phyloP scores from a whole-genome alignment of 2,797 vertebrate genomes.

The Dipus sagitta region DNA sequence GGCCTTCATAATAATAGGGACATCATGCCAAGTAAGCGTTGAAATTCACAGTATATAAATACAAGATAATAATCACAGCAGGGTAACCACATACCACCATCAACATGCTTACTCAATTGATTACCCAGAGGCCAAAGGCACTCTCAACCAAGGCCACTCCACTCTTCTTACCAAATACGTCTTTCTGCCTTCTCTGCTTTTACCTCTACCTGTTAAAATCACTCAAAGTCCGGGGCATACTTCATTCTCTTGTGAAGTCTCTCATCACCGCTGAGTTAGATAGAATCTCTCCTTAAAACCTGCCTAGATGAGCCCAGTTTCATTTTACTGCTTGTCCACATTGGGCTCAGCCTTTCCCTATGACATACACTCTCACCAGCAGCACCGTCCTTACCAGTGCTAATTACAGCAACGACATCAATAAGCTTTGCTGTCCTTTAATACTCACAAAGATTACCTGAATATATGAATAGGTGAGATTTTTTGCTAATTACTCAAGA shows the following conservation, averaged over 20 bases:
- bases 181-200: not conserved
- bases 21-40: slow-evolving; percentile 71
- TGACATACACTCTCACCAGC: not conserved
- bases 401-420: not conserved
- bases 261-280: not conserved
- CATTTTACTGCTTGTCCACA: not conserved
- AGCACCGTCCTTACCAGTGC: not conserved
- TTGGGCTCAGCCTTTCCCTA: not conserved
- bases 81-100: slow-evolving; percentile 28
- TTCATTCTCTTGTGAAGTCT: not conserved
- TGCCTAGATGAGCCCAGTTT: not conserved
- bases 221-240: not conserved
- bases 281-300: not conserved
- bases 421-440: not conserved
- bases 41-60: slow-evolving; percentile 69
- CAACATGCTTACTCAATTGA: slow-evolving; percentile 62
- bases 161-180: slow-evolving; percentile 12
- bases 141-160: not conserved
- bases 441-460: not conserved
- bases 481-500: not conserved
- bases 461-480: not conserved
- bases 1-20: slow-evolving; percentile 51
- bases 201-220: not conserved
- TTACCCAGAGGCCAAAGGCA: slow-evolving; percentile 27
- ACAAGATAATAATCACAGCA: slow-evolving; percentile 68